Percentiles rank a stretch among this genome's conserved stretches.
Conservation (phyloP, 2,888 invertebrate species). For the Acanthacorydalis orientalis region DNA sequence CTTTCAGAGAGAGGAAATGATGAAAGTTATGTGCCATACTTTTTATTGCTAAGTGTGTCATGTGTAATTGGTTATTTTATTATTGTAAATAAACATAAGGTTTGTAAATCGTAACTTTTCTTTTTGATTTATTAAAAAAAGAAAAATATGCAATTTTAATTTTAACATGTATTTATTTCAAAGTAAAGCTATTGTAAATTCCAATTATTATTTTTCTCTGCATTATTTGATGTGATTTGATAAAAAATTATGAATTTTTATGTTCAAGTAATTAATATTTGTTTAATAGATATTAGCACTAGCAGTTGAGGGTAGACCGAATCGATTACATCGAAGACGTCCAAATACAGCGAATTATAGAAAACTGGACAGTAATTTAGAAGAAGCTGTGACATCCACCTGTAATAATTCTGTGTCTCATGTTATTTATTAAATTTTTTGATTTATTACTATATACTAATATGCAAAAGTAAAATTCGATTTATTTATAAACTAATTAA, state of each 20-base stretch:
- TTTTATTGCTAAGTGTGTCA: neutral
- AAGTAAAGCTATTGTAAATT: too few relatives aligned
- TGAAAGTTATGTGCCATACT: neutral
- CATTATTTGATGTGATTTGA: too few relatives aligned
- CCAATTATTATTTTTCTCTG: too few relatives aligned
- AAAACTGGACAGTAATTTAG: slow-evolving; percentile 46
- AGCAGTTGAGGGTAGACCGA: slow-evolving; percentile 38
- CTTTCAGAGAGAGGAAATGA: neutral
- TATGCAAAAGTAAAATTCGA: too few relatives aligned
- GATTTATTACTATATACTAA: slow-evolving; percentile 9
- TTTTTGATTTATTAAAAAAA: neutral
- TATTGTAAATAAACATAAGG: slow-evolving; percentile 2
- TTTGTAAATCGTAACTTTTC: neutral
- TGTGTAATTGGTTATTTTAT: neutral
- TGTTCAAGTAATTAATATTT: slow-evolving; percentile 1
- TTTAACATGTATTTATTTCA: too few relatives aligned
- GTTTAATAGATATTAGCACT: slow-evolving; percentile 40
- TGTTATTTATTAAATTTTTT: slow-evolving; percentile 32
- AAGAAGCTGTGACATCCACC: slow-evolving; percentile 46
- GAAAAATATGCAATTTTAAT: too few relatives aligned
- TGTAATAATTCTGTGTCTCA: slow-evolving; percentile 34
- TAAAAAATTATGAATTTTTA: too few relatives aligned
- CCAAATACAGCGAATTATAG: slow-evolving; percentile 45
- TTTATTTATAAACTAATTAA: too few relatives aligned
- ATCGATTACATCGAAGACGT: slow-evolving; percentile 29